Evolutionary conservation across 2,113 vertebrate genomes (phyloP).

Genomic region (Cygnus atratus): DNA sequence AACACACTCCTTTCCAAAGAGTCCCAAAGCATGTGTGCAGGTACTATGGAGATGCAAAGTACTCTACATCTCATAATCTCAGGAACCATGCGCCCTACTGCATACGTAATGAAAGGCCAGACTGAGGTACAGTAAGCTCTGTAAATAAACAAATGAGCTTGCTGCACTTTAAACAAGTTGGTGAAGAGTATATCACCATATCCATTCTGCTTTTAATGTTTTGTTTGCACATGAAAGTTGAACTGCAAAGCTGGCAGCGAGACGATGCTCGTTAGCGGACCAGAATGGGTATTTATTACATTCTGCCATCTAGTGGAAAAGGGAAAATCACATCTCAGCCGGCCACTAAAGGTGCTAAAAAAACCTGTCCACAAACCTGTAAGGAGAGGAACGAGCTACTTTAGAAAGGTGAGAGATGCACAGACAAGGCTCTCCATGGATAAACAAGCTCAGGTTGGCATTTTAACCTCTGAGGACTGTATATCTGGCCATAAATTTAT

Average conservation of each 20-base stretch:
- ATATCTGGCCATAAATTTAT: neutral
- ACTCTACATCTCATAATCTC: too few relatives aligned
- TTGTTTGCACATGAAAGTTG: neutral
- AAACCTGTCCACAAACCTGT: neutral
- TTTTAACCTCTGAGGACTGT: neutral
- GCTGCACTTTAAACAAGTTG: neutral
- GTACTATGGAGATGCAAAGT: neutral
- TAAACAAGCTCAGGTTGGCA: neutral
- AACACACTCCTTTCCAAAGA: neutral
- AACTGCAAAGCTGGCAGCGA: neutral
- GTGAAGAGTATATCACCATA: neutral
- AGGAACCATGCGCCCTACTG: neutral
- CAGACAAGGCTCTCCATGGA: neutral
- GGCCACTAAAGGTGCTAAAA: neutral
- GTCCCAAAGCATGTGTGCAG: fast-evolving
- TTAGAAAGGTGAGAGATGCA: neutral
- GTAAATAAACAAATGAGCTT: neutral
- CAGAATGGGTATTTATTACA: neutral
- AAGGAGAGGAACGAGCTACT: neutral
- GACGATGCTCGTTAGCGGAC: neutral
- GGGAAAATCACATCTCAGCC: neutral
- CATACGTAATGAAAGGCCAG: neutral
- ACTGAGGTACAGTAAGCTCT: neutral
- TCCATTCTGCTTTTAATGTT: neutral
- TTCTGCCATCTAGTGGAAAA: conserved; percentile 62